Evolutionary conservation across 2,797 vertebrate genomes (phyloP).

Genomic region (Lepilemur ruficaudatus): DNA sequence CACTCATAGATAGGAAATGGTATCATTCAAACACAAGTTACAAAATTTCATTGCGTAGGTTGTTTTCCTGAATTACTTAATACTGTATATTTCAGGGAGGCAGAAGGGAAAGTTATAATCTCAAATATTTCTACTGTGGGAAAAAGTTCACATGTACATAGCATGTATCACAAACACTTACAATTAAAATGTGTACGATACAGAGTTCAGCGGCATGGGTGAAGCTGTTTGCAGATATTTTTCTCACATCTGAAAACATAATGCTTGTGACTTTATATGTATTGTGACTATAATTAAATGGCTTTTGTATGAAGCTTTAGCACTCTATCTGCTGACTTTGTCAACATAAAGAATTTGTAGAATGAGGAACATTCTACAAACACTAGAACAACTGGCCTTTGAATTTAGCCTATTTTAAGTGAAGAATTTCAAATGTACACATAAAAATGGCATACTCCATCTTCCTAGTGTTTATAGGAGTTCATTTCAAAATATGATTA

Average conservation of each 20-base stretch:
- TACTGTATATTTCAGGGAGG: background rate
- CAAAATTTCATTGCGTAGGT: background rate
- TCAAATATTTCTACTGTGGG: background rate
- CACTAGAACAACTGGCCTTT: slow-evolving; percentile 1
- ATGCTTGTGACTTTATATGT: background rate
- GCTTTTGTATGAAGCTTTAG: background rate
- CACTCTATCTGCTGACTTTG: background rate
- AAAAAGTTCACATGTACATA: background rate
- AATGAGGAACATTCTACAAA: background rate
- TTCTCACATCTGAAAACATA: slow-evolving; percentile 22
- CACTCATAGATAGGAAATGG: background rate
- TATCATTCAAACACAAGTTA: background rate
- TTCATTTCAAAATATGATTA: background rate
- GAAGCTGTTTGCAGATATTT: background rate
- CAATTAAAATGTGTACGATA: background rate
- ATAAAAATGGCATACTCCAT: background rate
- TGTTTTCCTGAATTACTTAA: background rate
- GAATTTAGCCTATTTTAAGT: slow-evolving; percentile 26
- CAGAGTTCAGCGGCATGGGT: background rate
- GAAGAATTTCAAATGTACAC: background rate
- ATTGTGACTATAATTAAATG: background rate
- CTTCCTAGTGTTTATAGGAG: background rate
- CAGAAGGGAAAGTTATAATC: background rate
- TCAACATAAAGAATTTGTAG: background rate
- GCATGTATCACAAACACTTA: background rate